A percentile compares a stretch with the other conserved stretches of the same genome.
Evolutionary conservation across 1,140 invertebrate species (phyloP).

Genomic region (Drosophila virilis): DNA sequence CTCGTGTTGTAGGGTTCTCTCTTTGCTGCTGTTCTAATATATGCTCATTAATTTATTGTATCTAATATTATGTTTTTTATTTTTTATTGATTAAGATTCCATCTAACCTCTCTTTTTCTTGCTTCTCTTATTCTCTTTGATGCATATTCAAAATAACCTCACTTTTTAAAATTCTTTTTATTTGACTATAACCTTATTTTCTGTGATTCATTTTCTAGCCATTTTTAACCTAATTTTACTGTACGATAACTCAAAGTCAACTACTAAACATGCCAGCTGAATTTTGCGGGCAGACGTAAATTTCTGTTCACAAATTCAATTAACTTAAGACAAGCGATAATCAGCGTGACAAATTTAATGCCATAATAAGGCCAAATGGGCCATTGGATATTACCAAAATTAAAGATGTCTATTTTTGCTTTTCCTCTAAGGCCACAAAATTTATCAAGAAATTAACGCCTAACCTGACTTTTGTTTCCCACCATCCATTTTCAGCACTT

Average conservation of each 20-base stretch:
- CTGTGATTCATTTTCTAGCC: background rate
- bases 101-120: no score
- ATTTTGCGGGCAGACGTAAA: constrained; percentile 9
- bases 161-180: background rate
- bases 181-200: background rate
- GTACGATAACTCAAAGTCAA: constrained; percentile 38
- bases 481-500: constrained; percentile 4
- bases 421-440: constrained; percentile 36
- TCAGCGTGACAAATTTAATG: constrained; percentile 70
- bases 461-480: constrained; percentile 14
- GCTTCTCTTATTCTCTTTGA: background rate
- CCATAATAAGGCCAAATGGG: constrained; percentile 20
- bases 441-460: constrained; percentile 71
- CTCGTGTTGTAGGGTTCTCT: no score
- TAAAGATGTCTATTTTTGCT: constrained; percentile 18
- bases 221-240: background rate
- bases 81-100: background rate
- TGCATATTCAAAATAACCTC: background rate
- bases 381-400: constrained; percentile 30
- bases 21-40: no score
- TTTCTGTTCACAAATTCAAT: constrained; percentile 51
- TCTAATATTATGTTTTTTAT: background rate
- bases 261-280: constrained; percentile 46
- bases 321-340: constrained; percentile 60
- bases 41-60: no score